phyloP scores from a whole-genome alignment of 1,140 invertebrate species.

The Nautilus pompilius region DNA sequence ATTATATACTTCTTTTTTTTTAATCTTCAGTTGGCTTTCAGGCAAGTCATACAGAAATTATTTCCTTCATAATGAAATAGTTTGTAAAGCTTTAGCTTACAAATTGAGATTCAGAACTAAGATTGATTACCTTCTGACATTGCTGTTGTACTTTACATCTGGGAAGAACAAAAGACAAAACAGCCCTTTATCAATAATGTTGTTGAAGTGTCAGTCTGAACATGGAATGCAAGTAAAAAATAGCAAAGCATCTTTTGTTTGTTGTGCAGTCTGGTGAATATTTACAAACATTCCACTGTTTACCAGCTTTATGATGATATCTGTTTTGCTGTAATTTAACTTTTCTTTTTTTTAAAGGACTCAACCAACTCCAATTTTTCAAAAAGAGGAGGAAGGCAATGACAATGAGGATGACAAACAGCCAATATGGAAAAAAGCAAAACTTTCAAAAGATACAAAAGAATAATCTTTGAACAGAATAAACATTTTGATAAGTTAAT shows the following conservation, averaged over 20 bases:
- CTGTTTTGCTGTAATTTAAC: neutral
- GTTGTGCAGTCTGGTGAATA: slow-evolving; percentile 1
- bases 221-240: slow-evolving; percentile 19
- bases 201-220: neutral
- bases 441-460: slow-evolving; percentile 16
- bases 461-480: neutral
- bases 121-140: too few relatives aligned
- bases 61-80: too few relatives aligned
- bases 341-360: slow-evolving; percentile 56
- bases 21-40: too few relatives aligned
- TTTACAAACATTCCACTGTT: neutral
- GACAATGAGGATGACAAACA: slow-evolving; percentile 39
- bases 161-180: neutral
- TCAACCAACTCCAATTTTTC: slow-evolving; percentile 77
- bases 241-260: neutral
- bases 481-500: too few relatives aligned
- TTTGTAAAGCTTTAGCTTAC: too few relatives aligned
- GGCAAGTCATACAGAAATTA: too few relatives aligned
- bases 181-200: neutral
- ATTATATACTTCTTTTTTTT: too few relatives aligned
- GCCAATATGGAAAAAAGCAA: slow-evolving; percentile 49
- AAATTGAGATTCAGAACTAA: too few relatives aligned
- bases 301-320: neutral
- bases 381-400: slow-evolving; percentile 41
- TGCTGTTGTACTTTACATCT: too few relatives aligned